Base-by-base conservation (phyloP, 2,888 invertebrate species). In the Flexamia atlantica region DNA sequence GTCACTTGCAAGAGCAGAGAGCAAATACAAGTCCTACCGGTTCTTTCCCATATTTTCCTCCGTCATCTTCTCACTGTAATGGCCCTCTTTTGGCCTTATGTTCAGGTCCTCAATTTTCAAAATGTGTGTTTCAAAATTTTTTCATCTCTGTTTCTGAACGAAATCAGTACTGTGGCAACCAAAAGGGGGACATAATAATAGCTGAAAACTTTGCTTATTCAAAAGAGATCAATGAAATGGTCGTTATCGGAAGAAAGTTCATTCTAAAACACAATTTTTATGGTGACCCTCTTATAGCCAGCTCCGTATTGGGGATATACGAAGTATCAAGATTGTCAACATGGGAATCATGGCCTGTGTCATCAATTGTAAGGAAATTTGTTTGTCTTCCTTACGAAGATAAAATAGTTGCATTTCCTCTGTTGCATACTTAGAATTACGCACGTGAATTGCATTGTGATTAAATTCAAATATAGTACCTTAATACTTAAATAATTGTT, bases 171-270 rank as follows among this genome's bases (percentile, higher is more conserved):
- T 80, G 80, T 50, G 80, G 53, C 7, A 80, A 50, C 5, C 53
- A 50, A 50, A 28, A 80, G 50, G 80, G 80, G 50, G 80, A 80
- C 23, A 80, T 80, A 42, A 80, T 80, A 53, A 53, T 53, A 80
- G 53, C 53, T 10, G 53, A 80, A 23, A 80, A 80, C 80, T 53
- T 80, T 80, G 50, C 53, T 53, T 80, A 53, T 50, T 80, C 80
- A 28, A 53, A 53, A 80, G 80, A 20, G 23, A 80, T 53, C 50
- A 20, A 80, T 17, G 23, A 12, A 50, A 80, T 80, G 80, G 80
- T 80, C 17, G 53, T 80, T 14, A 53, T 80, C 53, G 80, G 80
- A 17, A 80, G 53, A 80, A 80, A 80, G 28, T 50, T 80, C 53
- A 25, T 30, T 28, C 28, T 28, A 7, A 80, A 50, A 28, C 23